These are phyloP conservation scores for Phortica magna DNA, from an alignment of 2,888 invertebrate species.

Conservation along the genomic window DNA sequence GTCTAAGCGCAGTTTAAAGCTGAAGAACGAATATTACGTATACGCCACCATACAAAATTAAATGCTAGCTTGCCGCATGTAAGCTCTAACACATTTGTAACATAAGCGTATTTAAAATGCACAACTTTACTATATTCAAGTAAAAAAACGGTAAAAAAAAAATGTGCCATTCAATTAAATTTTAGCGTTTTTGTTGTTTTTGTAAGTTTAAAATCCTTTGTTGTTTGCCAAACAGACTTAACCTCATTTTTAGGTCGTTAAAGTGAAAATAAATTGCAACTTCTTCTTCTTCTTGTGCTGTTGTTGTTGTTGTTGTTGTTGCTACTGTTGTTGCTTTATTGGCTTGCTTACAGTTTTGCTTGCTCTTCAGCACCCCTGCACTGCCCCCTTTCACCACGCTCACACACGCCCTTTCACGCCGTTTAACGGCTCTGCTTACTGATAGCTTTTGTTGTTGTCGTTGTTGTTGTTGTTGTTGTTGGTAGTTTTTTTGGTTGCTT, in stretches of 20 bases:
- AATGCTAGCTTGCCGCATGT: too few species aligned
- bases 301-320: too few species aligned
- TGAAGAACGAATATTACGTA: too few species aligned
- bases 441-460: neutral
- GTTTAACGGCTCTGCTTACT: neutral
- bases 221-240: neutral
- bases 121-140: too few species aligned
- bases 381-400: neutral
- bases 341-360: neutral
- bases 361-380: neutral
- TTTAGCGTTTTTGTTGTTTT: neutral
- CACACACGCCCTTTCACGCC: neutral
- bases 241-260: neutral
- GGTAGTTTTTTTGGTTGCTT: neutral
- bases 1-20: too few species aligned
- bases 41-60: too few species aligned
- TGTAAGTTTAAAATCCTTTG: neutral
- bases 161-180: neutral
- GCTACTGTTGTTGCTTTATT: neutral
- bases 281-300: too few species aligned
- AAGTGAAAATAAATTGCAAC: neutral
- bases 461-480: too few species aligned
- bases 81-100: too few species aligned
- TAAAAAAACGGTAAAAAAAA: too few species aligned
- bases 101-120: too few species aligned